Percentiles rank a stretch among this genome's conserved stretches.
Conservation (phyloP, 64 coral and sea anemone species). For the Pocillopora damicornis region DNA sequence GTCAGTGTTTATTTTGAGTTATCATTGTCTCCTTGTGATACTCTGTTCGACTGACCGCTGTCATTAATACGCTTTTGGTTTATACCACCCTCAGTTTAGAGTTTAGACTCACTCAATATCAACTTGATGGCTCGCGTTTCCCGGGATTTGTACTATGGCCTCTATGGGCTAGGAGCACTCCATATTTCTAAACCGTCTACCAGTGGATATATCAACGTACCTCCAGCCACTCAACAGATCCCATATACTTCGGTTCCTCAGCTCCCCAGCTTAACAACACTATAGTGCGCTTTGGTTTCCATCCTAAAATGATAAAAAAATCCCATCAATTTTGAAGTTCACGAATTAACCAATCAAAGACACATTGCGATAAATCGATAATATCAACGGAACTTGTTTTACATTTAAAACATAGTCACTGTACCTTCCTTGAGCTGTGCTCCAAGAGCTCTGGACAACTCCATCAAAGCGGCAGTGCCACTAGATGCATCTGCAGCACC, state of each 20-base stretch:
- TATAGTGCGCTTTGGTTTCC: slow-evolving; percentile 77
- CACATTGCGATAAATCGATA: background rate
- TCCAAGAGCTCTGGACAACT: slow-evolving; percentile 69
- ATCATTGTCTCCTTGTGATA: too few relatives aligned
- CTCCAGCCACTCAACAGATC: slow-evolving; percentile 78
- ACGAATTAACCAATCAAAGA: too few relatives aligned
- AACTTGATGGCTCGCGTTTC: too few relatives aligned
- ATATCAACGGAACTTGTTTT: background rate
- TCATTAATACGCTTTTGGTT: too few relatives aligned
- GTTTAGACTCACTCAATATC: too few relatives aligned
- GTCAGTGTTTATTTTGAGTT: too few relatives aligned
- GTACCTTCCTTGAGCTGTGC: slow-evolving; percentile 59
- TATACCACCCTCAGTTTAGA: too few relatives aligned
- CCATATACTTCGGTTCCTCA: slow-evolving; percentile 88
- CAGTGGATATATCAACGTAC: background rate
- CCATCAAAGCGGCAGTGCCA: slow-evolving; percentile 87
- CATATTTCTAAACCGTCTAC: too few relatives aligned
- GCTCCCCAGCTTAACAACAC: slow-evolving; percentile 95
- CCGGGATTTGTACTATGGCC: too few relatives aligned
- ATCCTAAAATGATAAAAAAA: slow-evolving; percentile 35
- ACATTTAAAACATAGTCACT: background rate
- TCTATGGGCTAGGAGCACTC: too few relatives aligned
- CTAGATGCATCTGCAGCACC: slow-evolving; percentile 78
- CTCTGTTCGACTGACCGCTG: too few relatives aligned
- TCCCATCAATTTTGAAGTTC: background rate